phyloP scores from a whole-genome alignment of 2,888 invertebrate species.

The Agrotis puta region DNA sequence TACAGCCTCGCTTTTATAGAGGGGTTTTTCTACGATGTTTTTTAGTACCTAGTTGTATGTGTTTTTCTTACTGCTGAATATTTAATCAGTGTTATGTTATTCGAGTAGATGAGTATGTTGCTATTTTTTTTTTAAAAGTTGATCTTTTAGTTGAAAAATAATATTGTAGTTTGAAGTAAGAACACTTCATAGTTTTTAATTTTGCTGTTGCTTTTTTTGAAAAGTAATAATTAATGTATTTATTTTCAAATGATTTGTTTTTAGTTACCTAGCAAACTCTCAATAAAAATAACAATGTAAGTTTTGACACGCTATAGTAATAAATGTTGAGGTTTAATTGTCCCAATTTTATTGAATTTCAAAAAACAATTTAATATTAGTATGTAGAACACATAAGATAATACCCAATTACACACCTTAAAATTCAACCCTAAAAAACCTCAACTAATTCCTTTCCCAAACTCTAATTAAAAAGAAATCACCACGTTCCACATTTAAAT shows the following conservation, averaged over 20 bases:
- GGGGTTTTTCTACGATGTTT: conserved; percentile 66
- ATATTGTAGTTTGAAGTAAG: not conserved
- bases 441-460: conserved; percentile 46
- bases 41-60: conserved; percentile 52
- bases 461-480: conserved; percentile 76
- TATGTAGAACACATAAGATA: conserved; percentile 27
- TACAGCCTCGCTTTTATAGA: conserved; percentile 76
- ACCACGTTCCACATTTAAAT: conserved; percentile 80
- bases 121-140: conserved; percentile 1
- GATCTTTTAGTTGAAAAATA: not conserved
- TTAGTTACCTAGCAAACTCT: no score
- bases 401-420: conserved; percentile 30
- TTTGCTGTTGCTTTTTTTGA: not conserved
- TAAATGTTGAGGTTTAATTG: no score
- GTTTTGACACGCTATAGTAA: no score
- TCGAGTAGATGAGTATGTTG: conserved; percentile 21
- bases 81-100: conserved; percentile 42
- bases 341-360: not conserved
- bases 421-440: conserved; percentile 56
- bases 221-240: not conserved
- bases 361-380: not conserved
- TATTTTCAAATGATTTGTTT: no score
- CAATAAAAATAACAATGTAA: not conserved
- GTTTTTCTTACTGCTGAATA: conserved; percentile 30
- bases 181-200: not conserved